phyloP scores from a whole-genome alignment of 2,113 vertebrate species.

The Ornithorhynchus anatinus region DNA sequence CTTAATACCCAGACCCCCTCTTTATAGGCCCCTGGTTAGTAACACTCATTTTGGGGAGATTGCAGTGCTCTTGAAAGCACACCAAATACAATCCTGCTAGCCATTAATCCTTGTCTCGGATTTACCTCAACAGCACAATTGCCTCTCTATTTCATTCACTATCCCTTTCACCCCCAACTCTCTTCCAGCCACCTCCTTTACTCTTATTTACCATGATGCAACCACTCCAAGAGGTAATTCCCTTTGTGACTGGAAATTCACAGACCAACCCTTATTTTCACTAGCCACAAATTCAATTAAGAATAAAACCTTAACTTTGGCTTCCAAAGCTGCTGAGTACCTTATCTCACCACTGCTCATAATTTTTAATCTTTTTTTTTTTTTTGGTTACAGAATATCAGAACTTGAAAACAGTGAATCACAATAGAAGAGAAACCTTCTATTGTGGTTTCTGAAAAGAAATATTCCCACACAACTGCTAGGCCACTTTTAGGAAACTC shows the following conservation, averaged over 20 bases:
- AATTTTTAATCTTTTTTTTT: neutral
- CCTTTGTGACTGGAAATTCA: constrained; percentile 55
- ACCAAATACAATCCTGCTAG: constrained; percentile 57
- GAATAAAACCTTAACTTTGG: constrained; percentile 56
- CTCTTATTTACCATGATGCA: constrained; percentile 39
- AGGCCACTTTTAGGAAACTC: no score
- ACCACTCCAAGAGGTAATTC: constrained; percentile 67
- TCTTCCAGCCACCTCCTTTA: constrained; percentile 7
- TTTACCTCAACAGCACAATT: constrained; percentile 58
- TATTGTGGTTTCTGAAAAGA: no score
- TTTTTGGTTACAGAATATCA: neutral
- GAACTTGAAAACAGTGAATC: neutral
- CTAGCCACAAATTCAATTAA: constrained; percentile 63
- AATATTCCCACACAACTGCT: no score
- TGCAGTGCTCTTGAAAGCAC: constrained; percentile 47
- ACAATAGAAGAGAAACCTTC: neutral
- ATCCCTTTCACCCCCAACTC: constrained; percentile 29
- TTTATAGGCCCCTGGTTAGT: constrained; percentile 32
- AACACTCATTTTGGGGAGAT: constrained; percentile 49
- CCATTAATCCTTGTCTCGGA: constrained; percentile 72
- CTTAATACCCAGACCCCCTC: constrained; percentile 1
- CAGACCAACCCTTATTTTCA: constrained; percentile 57
- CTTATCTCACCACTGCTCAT: neutral
- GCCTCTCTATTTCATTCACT: constrained; percentile 55
- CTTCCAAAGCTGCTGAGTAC: constrained; percentile 23